Percentiles rank a stretch among this genome's conserved stretches.
Conservation (phyloP, 2,797 vertebrate genomes). For the Manis javanica region DNA sequence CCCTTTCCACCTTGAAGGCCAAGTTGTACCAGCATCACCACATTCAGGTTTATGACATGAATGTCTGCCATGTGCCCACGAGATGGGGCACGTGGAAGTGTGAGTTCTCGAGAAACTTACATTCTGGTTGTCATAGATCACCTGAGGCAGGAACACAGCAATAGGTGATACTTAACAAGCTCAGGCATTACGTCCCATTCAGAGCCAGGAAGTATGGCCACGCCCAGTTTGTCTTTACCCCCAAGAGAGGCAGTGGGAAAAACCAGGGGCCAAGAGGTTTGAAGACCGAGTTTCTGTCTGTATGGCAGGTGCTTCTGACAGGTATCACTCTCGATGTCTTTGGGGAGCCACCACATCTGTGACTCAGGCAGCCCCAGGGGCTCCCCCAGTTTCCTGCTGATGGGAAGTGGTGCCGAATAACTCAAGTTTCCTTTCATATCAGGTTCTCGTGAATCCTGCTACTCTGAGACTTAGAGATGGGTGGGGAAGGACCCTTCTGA, state of each 20-base stretch:
- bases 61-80: rapidly evolving
- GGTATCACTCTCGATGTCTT: neutral
- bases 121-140: neutral
- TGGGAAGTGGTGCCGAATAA: neutral
- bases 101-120: neutral
- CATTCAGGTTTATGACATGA: rapidly evolving
- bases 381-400: constrained; percentile 19
- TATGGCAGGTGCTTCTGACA: neutral
- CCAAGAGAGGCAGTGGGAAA: neutral
- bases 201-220: neutral
- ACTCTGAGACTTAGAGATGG: neutral
- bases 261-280: neutral
- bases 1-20: neutral
- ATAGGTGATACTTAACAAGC: neutral
- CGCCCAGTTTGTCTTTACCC: neutral
- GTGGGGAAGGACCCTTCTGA: neutral
- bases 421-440: constrained; percentile 24
- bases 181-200: neutral
- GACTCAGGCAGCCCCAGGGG: constrained; percentile 12
- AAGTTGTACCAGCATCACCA: neutral
- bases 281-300: neutral
- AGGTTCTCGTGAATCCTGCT: neutral
- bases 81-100: neutral
- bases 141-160: neutral
- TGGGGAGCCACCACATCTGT: neutral